Evolutionary conservation across 2,888 invertebrate species (phyloP), one percentile per base, ranked within the genome.

Genomic region (Xanthorhoe spadicearia): DNA sequence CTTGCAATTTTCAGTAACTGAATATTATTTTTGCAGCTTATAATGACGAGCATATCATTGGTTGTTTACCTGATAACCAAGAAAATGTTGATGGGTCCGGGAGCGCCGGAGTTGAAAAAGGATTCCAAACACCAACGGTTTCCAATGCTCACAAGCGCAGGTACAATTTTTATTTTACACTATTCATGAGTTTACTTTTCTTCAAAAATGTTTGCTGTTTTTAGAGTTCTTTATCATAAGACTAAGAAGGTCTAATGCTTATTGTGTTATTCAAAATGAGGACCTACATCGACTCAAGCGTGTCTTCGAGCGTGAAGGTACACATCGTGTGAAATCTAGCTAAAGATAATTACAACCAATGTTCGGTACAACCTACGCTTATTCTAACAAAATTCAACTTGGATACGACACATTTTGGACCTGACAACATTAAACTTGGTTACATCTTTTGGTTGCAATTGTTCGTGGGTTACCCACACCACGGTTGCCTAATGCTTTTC

Each of bases 91-190:
- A 69, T 74, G 5, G 75, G 75, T 1, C 61, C 76, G 5, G 71
- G 74, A 0, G 61, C 74, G 15, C 77, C 75, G 49, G 49, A 64
- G 3, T 65, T 74, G 7, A 79, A 79, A 62, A 81, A 76, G 66
- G 85, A 86, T 57, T 70, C 82, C 2, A 90, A 88, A 77, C 83
- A 89, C 75, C 92, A 89, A 72, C 78, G 74, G 46, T 90, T 79
- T 79, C 92, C 92, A 6, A 72, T 86, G 38, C 77, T 93, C 4
- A 88, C 88, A 3, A 87, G 84, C 66, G 88, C 90, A 74, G 92
- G 92, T 92, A 83, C 69, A 61, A 9, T n/a, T 35, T 5, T 13
- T 43, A 38, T 38, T 38, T 38, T 10, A 38, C 13, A 13, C 10
- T 38, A 38, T 38, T 38, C 10, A 38, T 43, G 13, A 43, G 13